Evolutionary conservation across 1,140 invertebrate species (phyloP).

Genomic region (Lineus longissimus): DNA sequence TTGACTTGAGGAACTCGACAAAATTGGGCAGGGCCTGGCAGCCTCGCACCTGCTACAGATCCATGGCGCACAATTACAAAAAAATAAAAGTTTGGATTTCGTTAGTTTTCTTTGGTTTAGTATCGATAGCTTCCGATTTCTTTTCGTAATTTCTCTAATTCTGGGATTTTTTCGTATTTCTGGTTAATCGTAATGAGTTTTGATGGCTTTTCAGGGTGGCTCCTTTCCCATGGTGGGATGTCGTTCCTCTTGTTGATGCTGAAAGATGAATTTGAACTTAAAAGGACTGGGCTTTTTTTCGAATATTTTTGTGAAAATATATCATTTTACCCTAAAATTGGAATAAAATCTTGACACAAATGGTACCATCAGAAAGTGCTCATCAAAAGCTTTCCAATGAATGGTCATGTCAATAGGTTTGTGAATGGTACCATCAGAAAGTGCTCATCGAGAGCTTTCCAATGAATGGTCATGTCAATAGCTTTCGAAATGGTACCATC

Average conservation of each 20-base stretch:
- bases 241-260: conserved; percentile 8
- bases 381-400: too few species aligned
- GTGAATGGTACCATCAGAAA: too few species aligned
- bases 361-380: too few species aligned
- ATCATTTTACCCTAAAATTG: not conserved
- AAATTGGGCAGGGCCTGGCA: too few species aligned
- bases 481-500: too few species aligned
- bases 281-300: not conserved
- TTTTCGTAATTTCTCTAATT: conserved; percentile 22
- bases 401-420: too few species aligned
- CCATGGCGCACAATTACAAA: too few species aligned
- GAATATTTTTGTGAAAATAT: not conserved
- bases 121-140: conserved; percentile 28
- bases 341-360: not conserved
- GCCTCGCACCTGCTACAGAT: too few species aligned
- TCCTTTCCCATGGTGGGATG: conserved; percentile 13
- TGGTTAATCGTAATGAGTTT: conserved; percentile 22
- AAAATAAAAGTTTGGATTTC: not conserved
- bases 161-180: conserved; percentile 23
- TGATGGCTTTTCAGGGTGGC: conserved; percentile 1
- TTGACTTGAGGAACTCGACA: too few species aligned
- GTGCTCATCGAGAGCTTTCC: too few species aligned
- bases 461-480: too few species aligned
- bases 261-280: not conserved
- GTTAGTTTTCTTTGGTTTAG: conserved; percentile 1